phyloP scores from a whole-genome alignment of 2,888 invertebrate genomes.

The Schizaphis graminum region DNA sequence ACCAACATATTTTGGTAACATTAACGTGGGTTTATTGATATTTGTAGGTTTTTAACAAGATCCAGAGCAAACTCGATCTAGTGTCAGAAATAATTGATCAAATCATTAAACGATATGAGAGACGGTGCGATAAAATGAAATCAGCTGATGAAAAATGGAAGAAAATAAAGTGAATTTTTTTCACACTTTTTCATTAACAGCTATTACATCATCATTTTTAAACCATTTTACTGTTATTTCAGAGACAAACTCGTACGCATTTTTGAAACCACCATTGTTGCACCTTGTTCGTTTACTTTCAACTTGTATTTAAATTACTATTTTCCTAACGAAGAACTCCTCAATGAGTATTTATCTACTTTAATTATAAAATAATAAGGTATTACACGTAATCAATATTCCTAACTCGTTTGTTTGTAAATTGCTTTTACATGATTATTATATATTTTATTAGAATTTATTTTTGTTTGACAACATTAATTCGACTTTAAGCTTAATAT shows the following conservation, averaged over 20 bases:
- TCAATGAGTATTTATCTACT: slow-evolving; percentile 12
- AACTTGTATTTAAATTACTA: slow-evolving; percentile 57
- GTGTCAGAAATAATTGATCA: slow-evolving; percentile 40
- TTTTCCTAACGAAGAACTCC: slow-evolving; percentile 41
- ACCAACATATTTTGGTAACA: not conserved
- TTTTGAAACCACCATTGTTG: slow-evolving; percentile 15
- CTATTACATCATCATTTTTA: not conserved
- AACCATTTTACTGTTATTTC: slow-evolving; percentile 1
- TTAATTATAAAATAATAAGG: not conserved
- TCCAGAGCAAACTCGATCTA: slow-evolving; percentile 52
- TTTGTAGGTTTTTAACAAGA: slow-evolving; percentile 55
- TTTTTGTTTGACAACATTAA: not conserved
- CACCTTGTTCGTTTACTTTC: slow-evolving; percentile 44
- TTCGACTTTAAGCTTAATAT: not conserved
- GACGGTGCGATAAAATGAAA: slow-evolving; percentile 9
- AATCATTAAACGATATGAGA: slow-evolving; percentile 10
- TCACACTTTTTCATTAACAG: not conserved
- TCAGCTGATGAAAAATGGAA: slow-evolving; percentile 27
- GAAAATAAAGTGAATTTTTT: slow-evolving; percentile 39
- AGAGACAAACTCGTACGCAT: slow-evolving; percentile 30
- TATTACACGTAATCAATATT: not conserved
- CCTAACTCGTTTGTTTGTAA: not conserved
- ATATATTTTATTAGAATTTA: not conserved
- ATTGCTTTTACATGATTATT: not conserved
- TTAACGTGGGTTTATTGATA: not conserved